A percentile compares a stretch with the other conserved stretches of the same genome.
Evolutionary conservation across 2,888 invertebrate genomes (phyloP).

Genomic region (Oxyscelio sp.): DNA sequence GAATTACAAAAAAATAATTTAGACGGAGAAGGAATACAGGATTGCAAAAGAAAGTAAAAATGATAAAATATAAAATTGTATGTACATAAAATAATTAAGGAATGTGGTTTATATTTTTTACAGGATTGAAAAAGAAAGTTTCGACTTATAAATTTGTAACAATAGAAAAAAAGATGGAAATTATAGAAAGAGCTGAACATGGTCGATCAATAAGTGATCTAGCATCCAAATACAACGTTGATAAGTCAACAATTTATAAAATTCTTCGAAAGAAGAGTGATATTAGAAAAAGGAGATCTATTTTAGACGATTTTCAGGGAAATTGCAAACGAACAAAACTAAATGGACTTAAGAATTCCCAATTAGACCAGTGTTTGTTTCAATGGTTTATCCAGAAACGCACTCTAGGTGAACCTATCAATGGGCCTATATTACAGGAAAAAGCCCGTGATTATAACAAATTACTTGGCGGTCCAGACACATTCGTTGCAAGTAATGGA

Average conservation of each 20-base stretch:
- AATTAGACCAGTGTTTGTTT: background rate
- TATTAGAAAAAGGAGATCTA: no score
- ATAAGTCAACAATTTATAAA: no score
- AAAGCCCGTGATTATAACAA: constrained; percentile 3
- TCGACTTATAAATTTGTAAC: no score
- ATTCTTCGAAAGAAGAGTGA: no score
- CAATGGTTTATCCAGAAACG: background rate
- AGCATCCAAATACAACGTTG: no score
- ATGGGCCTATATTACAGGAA: constrained; percentile 13
- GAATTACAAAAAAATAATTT: no score
- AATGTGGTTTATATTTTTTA: no score
- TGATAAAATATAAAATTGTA: no score
- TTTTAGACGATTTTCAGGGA: background rate
- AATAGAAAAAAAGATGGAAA: constrained; percentile 1
- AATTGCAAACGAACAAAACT: constrained; percentile 10
- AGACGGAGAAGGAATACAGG: no score
- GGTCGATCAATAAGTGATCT: background rate
- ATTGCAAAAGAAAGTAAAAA: no score
- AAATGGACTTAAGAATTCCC: constrained; percentile 15
- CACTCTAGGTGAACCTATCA: constrained; percentile 3
- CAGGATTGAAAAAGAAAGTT: no score
- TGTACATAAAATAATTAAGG: no score
- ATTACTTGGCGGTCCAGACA: background rate
- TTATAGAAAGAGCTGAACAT: constrained; percentile 8
- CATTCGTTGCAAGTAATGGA: constrained; percentile 10